Evolutionary conservation across 2,113 vertebrate genomes (phyloP).

Genomic region (Arenaria interpres): DNA sequence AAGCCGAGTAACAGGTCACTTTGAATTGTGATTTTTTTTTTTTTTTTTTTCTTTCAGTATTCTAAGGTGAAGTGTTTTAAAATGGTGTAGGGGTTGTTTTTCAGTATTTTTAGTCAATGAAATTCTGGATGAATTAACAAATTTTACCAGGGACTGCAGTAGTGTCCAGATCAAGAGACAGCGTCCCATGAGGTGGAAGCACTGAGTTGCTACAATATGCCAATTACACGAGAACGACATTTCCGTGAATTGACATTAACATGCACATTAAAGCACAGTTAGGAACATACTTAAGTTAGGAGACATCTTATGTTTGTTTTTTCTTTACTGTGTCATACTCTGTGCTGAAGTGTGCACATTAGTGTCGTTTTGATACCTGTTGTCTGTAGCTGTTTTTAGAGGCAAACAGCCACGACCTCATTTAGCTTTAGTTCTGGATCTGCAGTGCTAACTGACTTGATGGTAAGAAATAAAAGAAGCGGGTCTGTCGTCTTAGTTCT

Average conservation of each 20-base stretch:
- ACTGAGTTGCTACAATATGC: background rate
- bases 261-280: background rate
- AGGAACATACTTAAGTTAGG: background rate
- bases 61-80: background rate
- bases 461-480: background rate
- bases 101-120: background rate
- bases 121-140: background rate
- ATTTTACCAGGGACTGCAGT: background rate
- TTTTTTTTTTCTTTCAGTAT: background rate
- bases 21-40: background rate
- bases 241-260: background rate
- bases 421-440: background rate
- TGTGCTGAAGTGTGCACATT: background rate
- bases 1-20: background rate
- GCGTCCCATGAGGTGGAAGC: background rate
- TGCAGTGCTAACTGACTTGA: background rate
- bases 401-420: background rate
- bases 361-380: background rate
- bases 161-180: background rate
- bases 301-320: background rate
- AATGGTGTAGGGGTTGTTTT: background rate
- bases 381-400: constrained; percentile 22
- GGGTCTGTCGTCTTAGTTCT: background rate
- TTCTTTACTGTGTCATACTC: background rate
- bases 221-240: background rate